Percentiles rank a stretch among this genome's conserved stretches.
These are phyloP conservation scores for Cydia pomonella DNA, from an alignment of 1,140 invertebrate species.

Conservation along the genomic window DNA sequence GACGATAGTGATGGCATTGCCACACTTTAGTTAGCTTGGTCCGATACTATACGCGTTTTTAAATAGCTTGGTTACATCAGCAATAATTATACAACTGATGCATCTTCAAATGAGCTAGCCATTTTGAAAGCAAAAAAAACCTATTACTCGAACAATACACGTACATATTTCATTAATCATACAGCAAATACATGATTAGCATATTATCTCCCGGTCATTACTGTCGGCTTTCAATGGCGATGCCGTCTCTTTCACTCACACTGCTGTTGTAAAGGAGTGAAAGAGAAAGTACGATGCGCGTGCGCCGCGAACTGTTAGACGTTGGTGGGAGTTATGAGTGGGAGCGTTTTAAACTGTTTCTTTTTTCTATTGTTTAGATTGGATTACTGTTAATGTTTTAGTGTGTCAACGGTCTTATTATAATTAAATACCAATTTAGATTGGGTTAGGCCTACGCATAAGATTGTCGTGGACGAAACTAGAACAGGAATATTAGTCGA, in stretches of 20 bases:
- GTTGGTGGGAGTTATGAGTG: conserved; percentile 4
- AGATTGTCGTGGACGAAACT: background rate
- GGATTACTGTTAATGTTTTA: background rate
- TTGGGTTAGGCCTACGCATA: background rate
- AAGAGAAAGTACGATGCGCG: conserved; percentile 1
- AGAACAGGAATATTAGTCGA: background rate
- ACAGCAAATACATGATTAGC: conserved; percentile 9
- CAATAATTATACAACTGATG: background rate
- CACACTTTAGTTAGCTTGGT: too few relatives aligned
- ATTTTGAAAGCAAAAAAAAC: background rate
- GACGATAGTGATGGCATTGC: too few relatives aligned
- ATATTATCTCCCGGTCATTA: conserved; percentile 19
- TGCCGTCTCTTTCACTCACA: background rate
- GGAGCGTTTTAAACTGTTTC: background rate
- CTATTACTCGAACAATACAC: background rate
- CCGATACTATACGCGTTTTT: too few relatives aligned
- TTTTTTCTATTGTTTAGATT: conserved; percentile 15
- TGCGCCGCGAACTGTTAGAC: background rate
- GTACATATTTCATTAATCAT: conserved; percentile 17
- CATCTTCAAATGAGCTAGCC: background rate
- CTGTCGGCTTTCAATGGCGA: conserved; percentile 1
- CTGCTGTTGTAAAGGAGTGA: background rate
- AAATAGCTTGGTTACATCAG: too few relatives aligned
- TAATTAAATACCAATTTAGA: background rate
- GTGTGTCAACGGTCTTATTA: background rate